Evolutionary conservation across 1,140 invertebrate species (phyloP), one percentile per base, ranked within the genome.

Genomic region (Pogonomyrmex barbatus): DNA sequence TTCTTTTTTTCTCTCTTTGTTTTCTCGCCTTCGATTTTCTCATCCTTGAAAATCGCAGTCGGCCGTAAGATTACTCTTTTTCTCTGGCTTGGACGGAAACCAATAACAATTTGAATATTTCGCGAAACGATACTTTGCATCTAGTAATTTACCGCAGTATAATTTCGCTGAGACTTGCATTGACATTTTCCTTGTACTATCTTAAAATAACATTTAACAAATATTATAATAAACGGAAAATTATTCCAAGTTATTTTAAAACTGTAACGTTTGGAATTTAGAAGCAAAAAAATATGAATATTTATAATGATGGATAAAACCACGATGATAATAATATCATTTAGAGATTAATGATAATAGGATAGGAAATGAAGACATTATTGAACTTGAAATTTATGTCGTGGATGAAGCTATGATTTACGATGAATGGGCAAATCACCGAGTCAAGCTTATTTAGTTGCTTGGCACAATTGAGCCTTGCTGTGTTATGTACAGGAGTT

Each of bases 1-100:
- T 17, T 36, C 50, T 77, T 10, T 58, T 45, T 50, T 39, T 17
- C 8, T 47, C 6, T 63, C n/a, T 56, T 71, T 10, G 8, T 76
- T 84, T 84, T 50, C 54, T 75, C 54, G n/a, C 36, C 47, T 56
- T 70, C 39, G 9, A 70, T 70, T 56, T 81, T 58, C 30, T 17
- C 8, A 60, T 58, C 12, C 54, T 73, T 30, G 24, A 47, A 73
- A 81, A 79, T 39, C 8, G 39, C 24, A 67, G 36, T 67, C 42
- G 17, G 42, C 0, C 39, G 39, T 33, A 14, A 60, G 42, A 8
- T 39, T 12, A 24, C 12, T 24, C 3, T 54, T 10, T 33, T 24
- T 14, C 9, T 56, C n/a, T 24, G 0, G 14, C 47, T 52, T 30
- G 33, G 2, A 39, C 2, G 39, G 50, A 78, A 78, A 70, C 39